Conservation (phyloP, 2,888 invertebrate species). For the Campoletis raptor region DNA sequence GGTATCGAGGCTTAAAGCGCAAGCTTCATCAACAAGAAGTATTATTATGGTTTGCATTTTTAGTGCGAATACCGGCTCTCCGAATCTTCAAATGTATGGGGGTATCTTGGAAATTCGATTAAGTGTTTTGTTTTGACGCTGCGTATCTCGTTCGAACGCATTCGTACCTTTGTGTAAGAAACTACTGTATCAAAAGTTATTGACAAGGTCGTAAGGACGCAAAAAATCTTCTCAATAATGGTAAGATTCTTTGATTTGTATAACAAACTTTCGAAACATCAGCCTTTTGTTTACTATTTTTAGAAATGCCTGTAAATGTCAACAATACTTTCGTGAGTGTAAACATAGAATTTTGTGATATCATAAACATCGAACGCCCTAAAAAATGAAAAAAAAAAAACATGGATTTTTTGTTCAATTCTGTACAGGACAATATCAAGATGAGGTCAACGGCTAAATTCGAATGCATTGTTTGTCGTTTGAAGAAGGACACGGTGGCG, state of each 20-base stretch:
- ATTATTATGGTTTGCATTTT: neutral
- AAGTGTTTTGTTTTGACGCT: neutral
- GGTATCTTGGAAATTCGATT: neutral
- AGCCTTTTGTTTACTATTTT: neutral
- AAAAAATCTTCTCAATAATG: constrained; percentile 34
- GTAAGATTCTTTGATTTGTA: constrained; percentile 39
- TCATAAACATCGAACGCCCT: neutral
- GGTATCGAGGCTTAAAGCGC: too few relatives aligned
- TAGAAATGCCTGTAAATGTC: neutral
- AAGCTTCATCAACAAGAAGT: too few relatives aligned
- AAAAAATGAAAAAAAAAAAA: neutral
- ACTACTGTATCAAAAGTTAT: neutral
- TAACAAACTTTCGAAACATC: neutral
- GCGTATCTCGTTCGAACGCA: neutral
- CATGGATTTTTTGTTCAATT: neutral
- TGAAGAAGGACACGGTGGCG: constrained; percentile 69
- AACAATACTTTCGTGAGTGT: neutral
- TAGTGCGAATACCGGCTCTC: neutral
- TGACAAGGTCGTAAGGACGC: neutral
- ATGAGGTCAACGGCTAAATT: constrained; percentile 61
- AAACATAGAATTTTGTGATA: neutral
- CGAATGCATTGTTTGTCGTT: constrained; percentile 77
- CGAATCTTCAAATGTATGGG: neutral
- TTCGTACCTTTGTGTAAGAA: neutral
- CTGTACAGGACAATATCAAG: constrained; percentile 56